Base-by-base conservation (phyloP, 2,888 invertebrate genomes). In the Bellardia pandia region DNA sequence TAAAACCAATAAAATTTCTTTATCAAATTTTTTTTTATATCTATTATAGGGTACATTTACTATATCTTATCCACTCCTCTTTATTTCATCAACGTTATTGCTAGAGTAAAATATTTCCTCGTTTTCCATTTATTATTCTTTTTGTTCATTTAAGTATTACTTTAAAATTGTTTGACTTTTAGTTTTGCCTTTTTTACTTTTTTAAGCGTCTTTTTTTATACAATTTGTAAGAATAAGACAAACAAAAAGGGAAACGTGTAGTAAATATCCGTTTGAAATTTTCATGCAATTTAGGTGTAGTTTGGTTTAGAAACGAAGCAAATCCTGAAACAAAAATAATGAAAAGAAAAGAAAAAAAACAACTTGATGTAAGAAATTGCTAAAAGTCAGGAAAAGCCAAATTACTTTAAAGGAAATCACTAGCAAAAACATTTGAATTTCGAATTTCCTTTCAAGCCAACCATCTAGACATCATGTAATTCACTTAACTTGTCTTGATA, bases 311-410 rank as follows among this genome's bases (percentile, higher is more conserved):
- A 74, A 66, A 79, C 23, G 33, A 79, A 60, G 9, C 16, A 60
- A 42, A 40, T 42, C 6, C 8, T 30, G 30, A 74, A 68, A 75
- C 2, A 71, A 51, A 33, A 56, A 11, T 30, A 40, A 74, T 51
- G 58, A 3, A 71, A 51, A 33, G 23, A 3, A 66, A 71, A 64
- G 0, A 62, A 40, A 58, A n/a, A 56, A 58, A 72, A 56, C 42
- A 74, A 80, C 53, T 53, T 9, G 33, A 42, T 40, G 48, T 42
- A 69, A 71, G 42, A 71, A 42, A 71, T 72, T 72, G 64, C 58
- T 84, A 42, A 64, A 74, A 74, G 74, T 74, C 84, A 85, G 84
- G 84, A 85, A 79, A 69, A 68, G 74, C 51, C 66, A 85, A 85
- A 68, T 85, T 78, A 68, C 33, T 74, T 64, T 51, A 9, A 42